Evolutionary conservation across 2,797 vertebrate species (phyloP).

Genomic region (Sebastes diploproa): DNA sequence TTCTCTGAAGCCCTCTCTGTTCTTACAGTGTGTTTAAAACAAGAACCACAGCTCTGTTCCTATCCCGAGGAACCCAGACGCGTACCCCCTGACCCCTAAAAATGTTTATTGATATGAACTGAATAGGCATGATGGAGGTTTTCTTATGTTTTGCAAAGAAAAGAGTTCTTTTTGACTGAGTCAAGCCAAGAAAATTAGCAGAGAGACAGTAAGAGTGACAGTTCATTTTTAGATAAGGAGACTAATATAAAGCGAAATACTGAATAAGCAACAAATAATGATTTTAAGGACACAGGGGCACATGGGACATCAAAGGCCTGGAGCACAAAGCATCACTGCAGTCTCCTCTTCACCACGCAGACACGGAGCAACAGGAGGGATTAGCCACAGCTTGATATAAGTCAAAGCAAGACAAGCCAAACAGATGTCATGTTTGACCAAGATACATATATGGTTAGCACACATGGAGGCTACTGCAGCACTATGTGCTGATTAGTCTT

Average conservation of each 20-base stretch:
- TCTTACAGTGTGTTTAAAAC: constrained; percentile 64
- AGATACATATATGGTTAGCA: constrained; percentile 26
- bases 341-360: constrained; percentile 30
- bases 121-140: constrained; percentile 4
- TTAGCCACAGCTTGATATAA: constrained; percentile 52
- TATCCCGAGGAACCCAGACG: constrained; percentile 42
- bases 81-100: constrained; percentile 40
- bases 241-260: background rate
- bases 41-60: constrained; percentile 60
- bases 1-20: constrained; percentile 46
- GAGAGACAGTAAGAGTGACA: background rate
- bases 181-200: background rate
- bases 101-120: constrained; percentile 40
- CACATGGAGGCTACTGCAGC: constrained; percentile 37
- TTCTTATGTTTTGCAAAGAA: constrained; percentile 9
- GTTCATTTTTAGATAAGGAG: background rate
- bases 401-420: constrained; percentile 50
- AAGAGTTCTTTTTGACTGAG: background rate
- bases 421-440: constrained; percentile 54
- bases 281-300: background rate
- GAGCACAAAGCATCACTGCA: constrained; percentile 25
- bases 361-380: constrained; percentile 37
- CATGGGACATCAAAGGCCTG: constrained; percentile 31
- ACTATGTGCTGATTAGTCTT: constrained; percentile 1
- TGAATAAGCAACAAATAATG: background rate